Evolutionary conservation across 2,113 vertebrate genomes (phyloP).

Genomic region (Notechis scutatus): DNA sequence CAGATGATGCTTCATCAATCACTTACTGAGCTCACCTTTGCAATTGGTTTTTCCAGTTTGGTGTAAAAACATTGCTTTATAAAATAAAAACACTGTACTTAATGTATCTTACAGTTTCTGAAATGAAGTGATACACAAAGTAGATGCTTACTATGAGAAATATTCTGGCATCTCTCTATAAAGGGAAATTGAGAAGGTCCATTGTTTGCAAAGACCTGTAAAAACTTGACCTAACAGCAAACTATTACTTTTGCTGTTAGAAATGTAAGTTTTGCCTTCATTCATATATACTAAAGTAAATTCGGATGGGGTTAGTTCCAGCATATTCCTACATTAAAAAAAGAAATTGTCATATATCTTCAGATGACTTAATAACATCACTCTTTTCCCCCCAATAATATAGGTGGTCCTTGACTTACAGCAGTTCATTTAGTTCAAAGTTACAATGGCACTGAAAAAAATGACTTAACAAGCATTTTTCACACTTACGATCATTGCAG

Average conservation of each 20-base stretch:
- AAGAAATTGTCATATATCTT: neutral
- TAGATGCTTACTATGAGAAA: constrained; percentile 15
- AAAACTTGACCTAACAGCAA: constrained; percentile 14
- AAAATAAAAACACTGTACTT: neutral
- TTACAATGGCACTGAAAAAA: too few species aligned
- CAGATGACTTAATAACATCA: neutral
- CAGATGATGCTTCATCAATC: neutral
- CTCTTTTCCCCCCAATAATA: neutral
- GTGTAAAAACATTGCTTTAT: neutral
- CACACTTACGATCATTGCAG: too few species aligned
- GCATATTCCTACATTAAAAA: neutral
- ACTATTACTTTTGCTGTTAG: constrained; percentile 1
- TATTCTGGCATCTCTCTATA: neutral
- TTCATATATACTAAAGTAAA: constrained; percentile 30
- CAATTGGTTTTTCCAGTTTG: neutral
- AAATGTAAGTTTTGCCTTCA: constrained; percentile 7
- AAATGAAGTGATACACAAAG: constrained; percentile 1
- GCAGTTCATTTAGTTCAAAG: too few species aligned
- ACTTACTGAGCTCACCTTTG: neutral
- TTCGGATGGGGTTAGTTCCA: constrained; percentile 10
- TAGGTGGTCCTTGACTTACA: too few species aligned
- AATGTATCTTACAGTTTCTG: constrained; percentile 36
- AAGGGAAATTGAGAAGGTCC: neutral
- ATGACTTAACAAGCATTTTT: too few species aligned
- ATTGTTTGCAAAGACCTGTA: neutral